Conservation (phyloP, 2,113 vertebrate species). For the Gobius niger region DNA sequence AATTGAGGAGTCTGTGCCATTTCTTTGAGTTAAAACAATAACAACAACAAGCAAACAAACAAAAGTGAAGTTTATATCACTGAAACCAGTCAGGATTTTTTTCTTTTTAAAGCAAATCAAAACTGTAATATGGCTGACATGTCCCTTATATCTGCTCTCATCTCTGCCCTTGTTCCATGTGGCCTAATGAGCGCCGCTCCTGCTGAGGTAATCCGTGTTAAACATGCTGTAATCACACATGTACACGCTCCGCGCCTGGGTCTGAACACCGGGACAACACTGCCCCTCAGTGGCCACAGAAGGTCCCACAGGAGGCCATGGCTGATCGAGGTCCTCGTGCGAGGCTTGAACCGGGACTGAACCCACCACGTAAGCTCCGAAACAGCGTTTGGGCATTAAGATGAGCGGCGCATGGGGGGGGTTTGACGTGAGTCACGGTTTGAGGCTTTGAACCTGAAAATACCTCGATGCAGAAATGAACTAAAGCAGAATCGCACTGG, state of each 20-base stretch:
- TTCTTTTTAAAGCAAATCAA: too few species aligned
- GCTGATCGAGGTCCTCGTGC: constrained; percentile 29
- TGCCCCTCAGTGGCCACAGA: constrained; percentile 68
- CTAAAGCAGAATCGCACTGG: constrained; percentile 18
- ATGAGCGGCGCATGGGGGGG: constrained; percentile 30
- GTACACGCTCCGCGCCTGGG: constrained; percentile 28
- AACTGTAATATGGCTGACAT: too few species aligned
- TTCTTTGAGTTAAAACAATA: too few species aligned
- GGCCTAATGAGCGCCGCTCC: constrained; percentile 14
- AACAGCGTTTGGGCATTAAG: constrained; percentile 23
- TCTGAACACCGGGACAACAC: constrained; percentile 65
- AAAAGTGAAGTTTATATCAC: too few species aligned
- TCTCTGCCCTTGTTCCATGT: not conserved
- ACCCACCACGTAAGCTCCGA: constrained; percentile 33
- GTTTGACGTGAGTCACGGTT: constrained; percentile 15
- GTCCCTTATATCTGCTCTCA: not conserved
- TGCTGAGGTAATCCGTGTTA: constrained; percentile 33
- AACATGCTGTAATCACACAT: constrained; percentile 56
- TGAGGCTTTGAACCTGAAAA: constrained; percentile 12
- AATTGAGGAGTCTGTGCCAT: too few species aligned
- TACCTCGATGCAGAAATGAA: constrained; percentile 13
- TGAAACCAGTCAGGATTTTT: too few species aligned
- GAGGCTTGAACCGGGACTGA: constrained; percentile 47
- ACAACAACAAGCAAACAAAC: too few species aligned
- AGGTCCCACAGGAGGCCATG: constrained; percentile 17